Evolutionary conservation across 37 sponge, comb jelly and placozoan genomes (phyloP), one percentile per base, ranked within the genome.

Genomic region (Geodia barretti): DNA sequence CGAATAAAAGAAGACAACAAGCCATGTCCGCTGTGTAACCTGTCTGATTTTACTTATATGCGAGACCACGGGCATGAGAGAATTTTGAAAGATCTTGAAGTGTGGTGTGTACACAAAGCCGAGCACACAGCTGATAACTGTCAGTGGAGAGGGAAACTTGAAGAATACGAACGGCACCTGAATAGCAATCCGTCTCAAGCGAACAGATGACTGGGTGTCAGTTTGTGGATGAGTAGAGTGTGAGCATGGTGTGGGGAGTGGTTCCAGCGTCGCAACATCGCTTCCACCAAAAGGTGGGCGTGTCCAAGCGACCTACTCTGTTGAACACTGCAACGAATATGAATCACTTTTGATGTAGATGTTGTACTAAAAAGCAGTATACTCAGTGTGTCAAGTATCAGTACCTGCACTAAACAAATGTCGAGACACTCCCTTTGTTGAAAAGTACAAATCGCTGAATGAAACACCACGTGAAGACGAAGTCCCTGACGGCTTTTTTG

Each of bases 131-230:
- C 42, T 1, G 59, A 68, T 35, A 77, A 77, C 19, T 84, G 84
- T 69, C 4, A 37, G 30, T 84, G 84, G 84, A 84, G 59, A 5
- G 84, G 84, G n/a, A 21, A 64, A 26, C 64, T 82, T 28, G 70
- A 28, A 31, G 35, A 39, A 26, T 29, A 64, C 21, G 74, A 73
- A 1, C 32, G 35, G 7, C 83, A 82, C 38, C 64, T 82, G 65
- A 64, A 79, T 41, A 1, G 4, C 8, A 32, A 67, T 8, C 35
- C 65, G 20, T 26, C 65, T 64, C 37, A 64, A 5, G 37, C 4
- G 24, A 38, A 19, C 14, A 77, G 20, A 40, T 72, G 19, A 39
- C 63, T 17, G 66, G 42, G 3, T 82, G 83, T 41, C 43, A 26
- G 41, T 74, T 65, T 74, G 41, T 29, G 40, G 26, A 9, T 8